Evolutionary conservation across 2,797 vertebrate species (phyloP), one percentile per base, ranked within the genome.

Genomic region (Mastacembelus armatus): DNA sequence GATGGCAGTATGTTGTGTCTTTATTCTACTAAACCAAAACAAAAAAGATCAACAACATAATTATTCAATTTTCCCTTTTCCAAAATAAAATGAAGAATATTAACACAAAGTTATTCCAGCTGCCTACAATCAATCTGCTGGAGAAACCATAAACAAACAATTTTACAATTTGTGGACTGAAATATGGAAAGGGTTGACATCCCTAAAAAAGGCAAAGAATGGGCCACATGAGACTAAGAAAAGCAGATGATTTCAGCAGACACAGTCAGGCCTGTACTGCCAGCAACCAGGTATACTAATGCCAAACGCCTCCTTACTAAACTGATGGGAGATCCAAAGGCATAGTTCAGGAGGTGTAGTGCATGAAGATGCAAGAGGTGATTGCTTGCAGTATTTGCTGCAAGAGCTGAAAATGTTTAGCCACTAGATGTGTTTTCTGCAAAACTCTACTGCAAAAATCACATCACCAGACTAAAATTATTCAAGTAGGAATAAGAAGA

Each of bases 221-320:
- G 22, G 14, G 16, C 16, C 47, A 24, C 43, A 42, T 32, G 63
- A 48, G 79, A 70, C 35, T 12, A 44, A 62, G 42, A 65, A 45
- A 47, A 58, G 35, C 9, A 50, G 22, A 84, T 73, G 1, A 27
- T 60, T 72, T 50, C 33, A 62, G 26, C 65, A 71, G 68, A 71
- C 36, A 42, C 2, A 36, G 26, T 16, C 49, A 47, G 44, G n/a
- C 42, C 47, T 62, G 5, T 24, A 52, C n/a, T 8, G 27, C 18
- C 15, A 58, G 33, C 35, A 7, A 49, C 5, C 18, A 27, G 19
- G 48, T 16, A 64, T 29, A 27, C 18, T 3, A 15, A n/a, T 1
- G 2, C 4, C 7, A 38, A 47, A 62, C 21, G 5, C 47, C 11
- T 7, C 5, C 12, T 19, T 58, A 36, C 24, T 44, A 33, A 62